Evolutionary conservation across 2,797 vertebrate genomes (phyloP), one percentile per base, ranked within the genome.

Genomic region (Dromococcyx pavoninus): DNA sequence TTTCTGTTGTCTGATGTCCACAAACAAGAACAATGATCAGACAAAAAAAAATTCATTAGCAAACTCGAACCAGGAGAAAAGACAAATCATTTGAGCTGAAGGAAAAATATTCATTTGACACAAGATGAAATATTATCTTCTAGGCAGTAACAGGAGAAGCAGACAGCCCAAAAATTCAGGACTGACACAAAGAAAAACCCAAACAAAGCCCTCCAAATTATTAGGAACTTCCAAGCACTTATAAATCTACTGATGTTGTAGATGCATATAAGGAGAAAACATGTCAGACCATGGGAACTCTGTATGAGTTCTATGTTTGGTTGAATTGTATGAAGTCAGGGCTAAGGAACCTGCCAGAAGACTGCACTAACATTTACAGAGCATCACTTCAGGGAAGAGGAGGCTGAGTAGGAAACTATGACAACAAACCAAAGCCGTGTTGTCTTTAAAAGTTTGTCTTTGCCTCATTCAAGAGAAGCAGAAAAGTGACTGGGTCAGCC

Each of bases 141-240:
- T 69, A 27, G 2, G 11, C 64, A 44, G 28, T 53, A 89, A 67
- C 17, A 57, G 28, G 19, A 77, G 21, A 69, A 81, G 18, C 13
- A 61, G 50, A 22, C 37, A 54, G 17, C 37, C 25, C 32, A 61
- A 57, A 95, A 71, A 2, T 3, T 41, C n/a, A 48, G 23, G 8
- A 17, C 5, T 61, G 57, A 80, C 57, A 30, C 41, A 74, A 83
- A 80, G 6, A 19, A 64, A 79, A 89, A 73, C 30, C 14, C 58
- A 70, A 15, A 0, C 0, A 37, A 21, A 28, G 2, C 23, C 7
- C 30, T 14, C 8, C 1, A 58, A 28, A 83, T 21, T n/a, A 66
- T 19, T n/a, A 60, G n/a, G n/a, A 70, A 78, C 60, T 48, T 76
- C 56, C 46, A 78, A 72, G 24, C 51, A 16, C 39, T 65, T 73